phyloP scores from a whole-genome alignment of 2,888 invertebrate species.

The Ferdinandea cuprea region DNA sequence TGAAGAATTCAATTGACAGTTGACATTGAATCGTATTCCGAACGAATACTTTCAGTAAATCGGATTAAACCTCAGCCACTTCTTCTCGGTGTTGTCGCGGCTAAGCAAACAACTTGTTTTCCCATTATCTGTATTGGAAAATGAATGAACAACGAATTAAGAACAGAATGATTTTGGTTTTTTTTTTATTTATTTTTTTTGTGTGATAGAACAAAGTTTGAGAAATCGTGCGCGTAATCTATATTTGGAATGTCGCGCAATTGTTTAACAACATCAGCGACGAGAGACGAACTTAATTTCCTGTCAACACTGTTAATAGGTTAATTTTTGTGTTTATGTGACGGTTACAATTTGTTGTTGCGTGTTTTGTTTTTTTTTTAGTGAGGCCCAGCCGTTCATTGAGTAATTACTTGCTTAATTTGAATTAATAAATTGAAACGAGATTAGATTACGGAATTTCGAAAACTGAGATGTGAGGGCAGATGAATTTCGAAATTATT shows the following conservation, averaged over 20 bases:
- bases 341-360: conserved; percentile 24
- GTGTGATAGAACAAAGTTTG: conserved; percentile 27
- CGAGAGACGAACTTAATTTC: conserved; percentile 66
- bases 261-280: conserved; percentile 57
- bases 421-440: conserved; percentile 39
- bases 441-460: conserved; percentile 29
- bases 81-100: background rate
- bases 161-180: background rate
- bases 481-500: conserved; percentile 5
- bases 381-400: conserved; percentile 25
- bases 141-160: conserved; percentile 21
- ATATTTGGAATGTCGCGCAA: conserved; percentile 65
- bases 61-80: conserved; percentile 37
- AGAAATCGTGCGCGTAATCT: conserved; percentile 39
- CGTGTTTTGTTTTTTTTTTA: conserved; percentile 16
- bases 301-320: conserved; percentile 64
- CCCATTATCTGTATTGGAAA: conserved; percentile 15
- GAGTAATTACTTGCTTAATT: conserved; percentile 53
- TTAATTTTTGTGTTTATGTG: conserved; percentile 42
- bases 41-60: conserved; percentile 17
- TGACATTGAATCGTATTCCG: conserved; percentile 47
- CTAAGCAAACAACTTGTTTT: conserved; percentile 2
- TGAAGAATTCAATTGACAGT: conserved; percentile 7
- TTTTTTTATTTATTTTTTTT: conserved; percentile 3
- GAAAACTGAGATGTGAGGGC: background rate